A percentile compares a stretch with the other conserved stretches of the same genome.
Conservation (phyloP, 1,140 invertebrate species). For the Adelges cooleyi region DNA sequence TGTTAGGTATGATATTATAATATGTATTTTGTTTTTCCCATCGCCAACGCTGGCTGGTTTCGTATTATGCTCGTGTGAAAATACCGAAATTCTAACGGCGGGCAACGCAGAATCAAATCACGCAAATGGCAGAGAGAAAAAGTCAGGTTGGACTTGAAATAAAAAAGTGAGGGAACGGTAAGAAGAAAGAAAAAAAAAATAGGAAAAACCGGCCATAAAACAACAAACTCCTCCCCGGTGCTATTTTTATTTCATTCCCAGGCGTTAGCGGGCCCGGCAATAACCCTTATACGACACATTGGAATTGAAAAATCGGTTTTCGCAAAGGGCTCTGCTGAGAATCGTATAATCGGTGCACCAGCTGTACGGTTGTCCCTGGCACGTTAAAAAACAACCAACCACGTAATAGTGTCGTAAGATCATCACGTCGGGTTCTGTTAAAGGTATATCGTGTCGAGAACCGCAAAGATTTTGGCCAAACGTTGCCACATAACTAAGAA, state of each 20-base stretch:
- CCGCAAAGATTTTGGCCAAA: too few relatives aligned
- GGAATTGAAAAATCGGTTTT: conserved; percentile 26
- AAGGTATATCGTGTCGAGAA: too few relatives aligned
- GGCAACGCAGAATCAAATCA: neutral
- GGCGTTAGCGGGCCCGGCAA: neutral
- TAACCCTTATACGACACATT: conserved; percentile 3
- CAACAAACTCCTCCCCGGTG: neutral
- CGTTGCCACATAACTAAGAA: too few relatives aligned
- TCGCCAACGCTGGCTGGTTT: neutral
- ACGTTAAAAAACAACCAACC: too few relatives aligned
- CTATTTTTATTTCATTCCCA: conserved; percentile 23
- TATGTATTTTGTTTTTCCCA: neutral
- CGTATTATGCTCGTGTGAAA: neutral
- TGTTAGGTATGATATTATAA: neutral
- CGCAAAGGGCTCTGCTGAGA: conserved; percentile 27
- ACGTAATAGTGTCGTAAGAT: too few relatives aligned
- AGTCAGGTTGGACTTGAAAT: neutral
- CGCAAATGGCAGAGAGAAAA: neutral
- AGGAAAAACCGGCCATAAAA: conserved; percentile 20
- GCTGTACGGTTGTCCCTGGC: too few relatives aligned
- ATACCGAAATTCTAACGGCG: conserved; percentile 4
- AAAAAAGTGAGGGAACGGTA: neutral
- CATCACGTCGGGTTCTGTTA: too few relatives aligned
- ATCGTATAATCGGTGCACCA: conserved; percentile 6
- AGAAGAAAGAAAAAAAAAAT: conserved; percentile 4